Base-by-base conservation (phyloP, 1,140 invertebrate genomes). In the Helicoverpa zea region DNA sequence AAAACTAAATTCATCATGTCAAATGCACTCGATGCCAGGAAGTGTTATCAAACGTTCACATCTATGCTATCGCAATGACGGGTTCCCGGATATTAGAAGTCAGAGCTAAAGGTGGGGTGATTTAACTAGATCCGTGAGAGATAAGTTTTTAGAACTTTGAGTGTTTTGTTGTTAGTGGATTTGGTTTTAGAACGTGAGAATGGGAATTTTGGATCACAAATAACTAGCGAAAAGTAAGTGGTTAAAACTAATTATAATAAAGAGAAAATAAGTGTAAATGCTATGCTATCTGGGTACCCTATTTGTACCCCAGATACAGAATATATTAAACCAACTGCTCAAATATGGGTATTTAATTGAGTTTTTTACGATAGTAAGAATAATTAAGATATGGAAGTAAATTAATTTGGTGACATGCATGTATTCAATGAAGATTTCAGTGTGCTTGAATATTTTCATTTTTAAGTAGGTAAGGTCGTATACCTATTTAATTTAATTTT, bases 11-110 rank as follows among this genome's bases (percentile, higher is more conserved):
- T 75, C 13, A 81, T 76, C 43, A 75, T 68, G 3, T 43, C 23
- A 54, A 47, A 43, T 49, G 68, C 49, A 54, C 16, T 51, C 18
- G 13, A 10, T 2, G 70, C n/a, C 72, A 74, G 77, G 78, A 80
- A 83, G 64, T 70, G 78, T 61, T 79, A 61, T 83, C 56, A 81
- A 75, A 49, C 18, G 74, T 72, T 52, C 63, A 14, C 64, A 64
- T 70, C 43, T 29, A 52, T 35, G 54, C 52, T 56, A 75, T 70
- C 74, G 63, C 63, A 66, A 70, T 59, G 74, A 61, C 52, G 56
- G 3, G 47, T 13, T 16, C 35, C 61, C 81, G 81, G 81, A 83
- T 83, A 83, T 83, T 83, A 83, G 73, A 83, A 77, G 78, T 80
- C 59, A 52, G 29, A 29, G 23, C 43, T 30, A 35, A 74, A 83